Evolutionary conservation across 2,797 vertebrate genomes (phyloP).

Genomic region (Channa striata): DNA sequence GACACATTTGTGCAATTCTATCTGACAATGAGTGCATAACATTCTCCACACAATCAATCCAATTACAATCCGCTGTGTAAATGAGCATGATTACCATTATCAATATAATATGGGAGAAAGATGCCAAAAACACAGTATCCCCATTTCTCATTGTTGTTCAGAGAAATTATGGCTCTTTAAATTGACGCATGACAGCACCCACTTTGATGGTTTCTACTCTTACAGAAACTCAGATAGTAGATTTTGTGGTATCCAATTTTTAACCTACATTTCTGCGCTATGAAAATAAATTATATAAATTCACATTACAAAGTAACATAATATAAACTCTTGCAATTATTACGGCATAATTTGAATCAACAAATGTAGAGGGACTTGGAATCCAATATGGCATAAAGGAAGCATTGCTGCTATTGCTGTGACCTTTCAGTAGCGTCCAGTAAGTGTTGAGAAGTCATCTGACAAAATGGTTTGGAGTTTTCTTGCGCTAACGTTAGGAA

Average conservation of each 20-base stretch:
- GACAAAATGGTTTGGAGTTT: conserved; percentile 46
- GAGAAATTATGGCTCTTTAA: background rate
- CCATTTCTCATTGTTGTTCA: background rate
- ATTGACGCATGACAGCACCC: background rate
- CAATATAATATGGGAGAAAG: background rate
- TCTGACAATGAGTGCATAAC: conserved; percentile 55
- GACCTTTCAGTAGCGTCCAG: conserved; percentile 49
- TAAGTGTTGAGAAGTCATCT: conserved; percentile 37
- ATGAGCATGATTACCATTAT: conserved; percentile 24
- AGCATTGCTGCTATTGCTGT: conserved; percentile 1
- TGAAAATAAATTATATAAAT: background rate
- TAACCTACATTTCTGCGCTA: too few relatives aligned
- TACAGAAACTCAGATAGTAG: background rate
- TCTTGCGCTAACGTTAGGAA: conserved; percentile 45
- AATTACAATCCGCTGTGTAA: conserved; percentile 19
- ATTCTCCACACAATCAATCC: conserved; percentile 53
- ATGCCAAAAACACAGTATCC: background rate
- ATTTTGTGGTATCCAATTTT: too few relatives aligned
- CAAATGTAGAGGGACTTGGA: background rate
- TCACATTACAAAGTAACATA: background rate
- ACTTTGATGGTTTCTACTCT: background rate
- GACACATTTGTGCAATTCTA: conserved; percentile 49
- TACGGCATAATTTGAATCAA: conserved; percentile 9
- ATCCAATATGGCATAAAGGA: conserved; percentile 13
- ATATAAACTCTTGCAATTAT: background rate